Percentiles rank a stretch among this genome's conserved stretches.
phyloP scores from a whole-genome alignment of 2,113 vertebrate species.

The Laterallus jamaicensis region DNA sequence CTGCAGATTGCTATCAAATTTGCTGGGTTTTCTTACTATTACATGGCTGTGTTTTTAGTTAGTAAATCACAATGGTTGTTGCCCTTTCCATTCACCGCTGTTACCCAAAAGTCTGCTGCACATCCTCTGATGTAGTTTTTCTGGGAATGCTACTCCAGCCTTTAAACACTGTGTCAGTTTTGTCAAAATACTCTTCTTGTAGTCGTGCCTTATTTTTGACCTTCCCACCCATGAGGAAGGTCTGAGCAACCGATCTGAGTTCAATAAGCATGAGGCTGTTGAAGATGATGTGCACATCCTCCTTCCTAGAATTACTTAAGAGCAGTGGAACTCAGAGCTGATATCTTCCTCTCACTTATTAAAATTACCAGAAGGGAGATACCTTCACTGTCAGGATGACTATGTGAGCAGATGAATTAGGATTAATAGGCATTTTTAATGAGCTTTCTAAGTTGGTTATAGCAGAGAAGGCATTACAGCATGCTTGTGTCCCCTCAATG shows the following conservation, averaged over 20 bases:
- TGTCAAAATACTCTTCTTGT: not conserved
- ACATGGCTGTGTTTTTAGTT: not conserved
- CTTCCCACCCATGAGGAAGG: not conserved
- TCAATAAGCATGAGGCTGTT: not conserved
- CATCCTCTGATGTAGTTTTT: not conserved
- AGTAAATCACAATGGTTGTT: constrained; percentile 3
- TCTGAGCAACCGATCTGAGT: not conserved
- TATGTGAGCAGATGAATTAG: constrained; percentile 41
- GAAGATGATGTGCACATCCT: not conserved
- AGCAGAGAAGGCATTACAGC: not conserved
- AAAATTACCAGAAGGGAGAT: constrained; percentile 39
- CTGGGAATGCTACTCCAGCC: not conserved
- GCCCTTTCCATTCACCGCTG: constrained; percentile 9
- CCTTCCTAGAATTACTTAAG: not conserved
- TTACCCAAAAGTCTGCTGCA: constrained; percentile 13
- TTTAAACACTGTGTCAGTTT: not conserved
- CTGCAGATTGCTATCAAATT: constrained; percentile 44
- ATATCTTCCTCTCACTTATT: not conserved
- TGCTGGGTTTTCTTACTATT: constrained; percentile 28
- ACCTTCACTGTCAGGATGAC: constrained; percentile 41
- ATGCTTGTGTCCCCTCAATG: not conserved
- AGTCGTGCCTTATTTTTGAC: not conserved
- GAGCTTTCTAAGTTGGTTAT: not conserved
- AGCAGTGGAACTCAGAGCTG: not conserved
- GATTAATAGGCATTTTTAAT: constrained; percentile 27